These are phyloP conservation scores for Notamacropus eugenii DNA, from an alignment of 2,797 vertebrate genomes.

Conservation along the genomic window DNA sequence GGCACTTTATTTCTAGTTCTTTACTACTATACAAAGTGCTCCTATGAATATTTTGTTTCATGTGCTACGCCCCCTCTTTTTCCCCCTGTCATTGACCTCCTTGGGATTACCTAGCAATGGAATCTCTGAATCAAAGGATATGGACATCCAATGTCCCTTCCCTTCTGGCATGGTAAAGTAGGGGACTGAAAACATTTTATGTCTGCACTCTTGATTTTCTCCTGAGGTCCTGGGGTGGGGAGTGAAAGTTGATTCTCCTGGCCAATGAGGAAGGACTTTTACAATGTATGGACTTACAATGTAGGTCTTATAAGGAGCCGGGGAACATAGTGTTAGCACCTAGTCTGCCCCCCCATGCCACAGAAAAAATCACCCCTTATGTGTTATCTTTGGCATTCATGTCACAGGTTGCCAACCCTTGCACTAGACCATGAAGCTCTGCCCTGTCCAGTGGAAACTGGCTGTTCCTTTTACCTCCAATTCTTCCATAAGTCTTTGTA, in stretches of 20 bases:
- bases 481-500: conserved; percentile 48
- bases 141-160: background rate
- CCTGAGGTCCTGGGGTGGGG: background rate
- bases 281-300: background rate
- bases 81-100: background rate
- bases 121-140: background rate
- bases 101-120: background rate
- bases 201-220: background rate
- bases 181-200: background rate
- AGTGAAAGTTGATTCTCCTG: background rate
- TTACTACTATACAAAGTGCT: background rate
- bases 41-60: background rate
- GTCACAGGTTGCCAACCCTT: conserved; percentile 40
- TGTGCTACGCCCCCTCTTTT: background rate
- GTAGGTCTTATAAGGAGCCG: background rate
- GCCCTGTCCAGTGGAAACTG: conserved; percentile 64
- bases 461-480: conserved; percentile 42
- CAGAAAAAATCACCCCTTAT: conserved; percentile 10
- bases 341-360: background rate
- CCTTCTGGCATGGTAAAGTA: background rate
- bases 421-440: conserved; percentile 62
- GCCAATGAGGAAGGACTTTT: background rate
- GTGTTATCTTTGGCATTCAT: conserved; percentile 29
- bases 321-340: background rate
- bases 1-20: background rate